phyloP scores from a whole-genome alignment of 30 jellyfish, hydroid and myxozoan species.

The Morbakka virulenta region DNA sequence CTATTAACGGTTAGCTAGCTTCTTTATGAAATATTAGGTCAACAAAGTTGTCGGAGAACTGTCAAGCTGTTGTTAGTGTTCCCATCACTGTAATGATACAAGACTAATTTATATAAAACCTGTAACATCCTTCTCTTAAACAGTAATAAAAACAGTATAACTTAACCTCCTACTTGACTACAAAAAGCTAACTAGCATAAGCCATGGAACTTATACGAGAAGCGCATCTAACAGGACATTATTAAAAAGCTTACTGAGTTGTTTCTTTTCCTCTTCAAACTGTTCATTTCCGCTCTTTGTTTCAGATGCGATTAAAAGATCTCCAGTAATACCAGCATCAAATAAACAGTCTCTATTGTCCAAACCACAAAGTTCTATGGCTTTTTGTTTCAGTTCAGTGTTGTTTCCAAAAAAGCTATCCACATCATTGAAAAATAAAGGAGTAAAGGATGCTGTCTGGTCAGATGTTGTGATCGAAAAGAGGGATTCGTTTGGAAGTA shows the following conservation, averaged over 20 bases:
- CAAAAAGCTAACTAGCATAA: too few relatives aligned
- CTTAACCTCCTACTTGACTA: too few relatives aligned
- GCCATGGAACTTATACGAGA: too few relatives aligned
- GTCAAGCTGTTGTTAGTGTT: too few relatives aligned
- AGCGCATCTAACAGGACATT: too few relatives aligned
- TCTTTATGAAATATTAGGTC: too few relatives aligned
- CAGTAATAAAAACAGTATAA: too few relatives aligned
- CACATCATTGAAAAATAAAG: slow-evolving; percentile 28
- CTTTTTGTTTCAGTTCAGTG: slow-evolving; percentile 16
- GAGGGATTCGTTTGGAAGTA: neutral
- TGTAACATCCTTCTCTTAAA: too few relatives aligned
- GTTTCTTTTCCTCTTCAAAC: slow-evolving; percentile 15
- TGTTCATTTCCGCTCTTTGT: slow-evolving; percentile 11
- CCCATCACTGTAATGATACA: too few relatives aligned
- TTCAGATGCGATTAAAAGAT: slow-evolving; percentile 16
- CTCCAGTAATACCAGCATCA: slow-evolving; percentile 34
- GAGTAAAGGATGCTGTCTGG: slow-evolving; percentile 13
- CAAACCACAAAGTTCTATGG: slow-evolving; percentile 31
- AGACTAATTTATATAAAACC: too few relatives aligned
- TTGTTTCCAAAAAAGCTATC: slow-evolving; percentile 27
- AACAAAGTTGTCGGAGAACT: too few relatives aligned
- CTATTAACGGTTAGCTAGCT: too few relatives aligned
- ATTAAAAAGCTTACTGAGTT: slow-evolving; percentile 9
- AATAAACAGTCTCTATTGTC: slow-evolving; percentile 29
- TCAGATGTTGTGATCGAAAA: slow-evolving; percentile 15